These are phyloP conservation scores for Nesometra sesokonis DNA, from an alignment of 35 echinoderm and acorn worm genomes.

Conservation along the genomic window DNA sequence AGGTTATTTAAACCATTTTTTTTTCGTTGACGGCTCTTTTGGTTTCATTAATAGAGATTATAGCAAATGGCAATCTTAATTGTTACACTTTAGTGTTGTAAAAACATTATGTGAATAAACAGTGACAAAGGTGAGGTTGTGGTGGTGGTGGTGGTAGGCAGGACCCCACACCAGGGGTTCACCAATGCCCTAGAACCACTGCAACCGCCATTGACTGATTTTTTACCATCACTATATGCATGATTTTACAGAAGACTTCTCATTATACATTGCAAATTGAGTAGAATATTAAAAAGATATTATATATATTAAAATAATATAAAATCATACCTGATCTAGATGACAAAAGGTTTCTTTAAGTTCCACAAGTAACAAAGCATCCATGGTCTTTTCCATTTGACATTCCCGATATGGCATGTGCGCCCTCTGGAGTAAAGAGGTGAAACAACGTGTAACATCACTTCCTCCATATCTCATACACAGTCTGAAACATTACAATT, in stretches of 20 bases:
- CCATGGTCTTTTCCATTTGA: constrained; percentile 70
- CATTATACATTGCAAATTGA: background rate
- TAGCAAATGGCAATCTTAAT: no score
- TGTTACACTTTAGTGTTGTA: no score
- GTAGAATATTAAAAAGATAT: no score
- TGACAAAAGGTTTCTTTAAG: constrained; percentile 98
- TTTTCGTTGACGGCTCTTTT: no score
- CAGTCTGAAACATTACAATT: constrained; percentile 44
- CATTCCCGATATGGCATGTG: constrained; percentile 80
- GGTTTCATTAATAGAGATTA: no score
- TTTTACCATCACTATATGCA: background rate
- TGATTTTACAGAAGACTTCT: background rate
- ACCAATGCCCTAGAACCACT: no score
- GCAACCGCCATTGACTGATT: background rate
- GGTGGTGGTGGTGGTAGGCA: no score
- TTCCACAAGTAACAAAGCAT: constrained; percentile 65
- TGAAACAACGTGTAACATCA: constrained; percentile 80
- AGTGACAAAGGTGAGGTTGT: no score
- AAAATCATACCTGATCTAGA: constrained; percentile 67
- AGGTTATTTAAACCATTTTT: no score
- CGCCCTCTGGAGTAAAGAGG: constrained; percentile 75
- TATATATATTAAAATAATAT: no score
- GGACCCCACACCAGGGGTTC: no score
- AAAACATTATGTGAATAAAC: no score
- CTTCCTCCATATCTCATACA: constrained; percentile 82